A percentile compares a stretch with the other conserved stretches of the same genome.
Evolutionary conservation across 2,797 vertebrate species (phyloP).

Genomic region (Xenops minutus): DNA sequence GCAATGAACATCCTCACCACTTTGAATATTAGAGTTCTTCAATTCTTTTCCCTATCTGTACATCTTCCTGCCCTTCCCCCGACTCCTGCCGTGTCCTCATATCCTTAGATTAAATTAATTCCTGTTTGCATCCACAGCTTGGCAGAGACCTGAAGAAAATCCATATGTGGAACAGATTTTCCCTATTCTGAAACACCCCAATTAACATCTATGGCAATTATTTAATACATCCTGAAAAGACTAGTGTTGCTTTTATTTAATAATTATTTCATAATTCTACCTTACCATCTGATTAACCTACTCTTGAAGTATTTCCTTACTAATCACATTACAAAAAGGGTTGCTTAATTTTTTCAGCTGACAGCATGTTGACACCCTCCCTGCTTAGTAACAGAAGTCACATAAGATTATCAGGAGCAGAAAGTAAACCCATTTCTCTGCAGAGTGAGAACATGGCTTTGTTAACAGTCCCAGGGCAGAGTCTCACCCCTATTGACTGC

Average conservation of each 20-base stretch:
- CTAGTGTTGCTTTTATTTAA: not conserved
- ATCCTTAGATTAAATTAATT: not conserved
- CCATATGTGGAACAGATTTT: slow-evolving; percentile 4
- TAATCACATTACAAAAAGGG: not conserved
- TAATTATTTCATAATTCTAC: not conserved
- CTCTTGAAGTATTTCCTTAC: slow-evolving; percentile 13
- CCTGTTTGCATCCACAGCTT: not conserved
- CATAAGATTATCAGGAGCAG: slow-evolving; percentile 7
- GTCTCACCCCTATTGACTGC: not conserved
- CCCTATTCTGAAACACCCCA: not conserved
- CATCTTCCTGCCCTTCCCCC: not conserved
- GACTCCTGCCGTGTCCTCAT: not conserved
- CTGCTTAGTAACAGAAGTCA: slow-evolving; percentile 46
- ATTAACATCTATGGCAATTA: not conserved
- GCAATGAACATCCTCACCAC: not conserved
- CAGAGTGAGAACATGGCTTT: not conserved
- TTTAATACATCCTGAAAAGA: not conserved
- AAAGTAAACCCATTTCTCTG: slow-evolving; percentile 7
- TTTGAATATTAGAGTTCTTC: not conserved
- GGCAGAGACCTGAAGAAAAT: not conserved
- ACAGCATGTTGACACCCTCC: slow-evolving; percentile 4
- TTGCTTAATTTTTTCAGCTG: slow-evolving; percentile 43
- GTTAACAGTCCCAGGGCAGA: not conserved
- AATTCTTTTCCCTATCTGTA: not conserved
- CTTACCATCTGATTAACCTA: not conserved